Conservation (phyloP, 2,888 invertebrate species). For the Drosophila macrospina region DNA sequence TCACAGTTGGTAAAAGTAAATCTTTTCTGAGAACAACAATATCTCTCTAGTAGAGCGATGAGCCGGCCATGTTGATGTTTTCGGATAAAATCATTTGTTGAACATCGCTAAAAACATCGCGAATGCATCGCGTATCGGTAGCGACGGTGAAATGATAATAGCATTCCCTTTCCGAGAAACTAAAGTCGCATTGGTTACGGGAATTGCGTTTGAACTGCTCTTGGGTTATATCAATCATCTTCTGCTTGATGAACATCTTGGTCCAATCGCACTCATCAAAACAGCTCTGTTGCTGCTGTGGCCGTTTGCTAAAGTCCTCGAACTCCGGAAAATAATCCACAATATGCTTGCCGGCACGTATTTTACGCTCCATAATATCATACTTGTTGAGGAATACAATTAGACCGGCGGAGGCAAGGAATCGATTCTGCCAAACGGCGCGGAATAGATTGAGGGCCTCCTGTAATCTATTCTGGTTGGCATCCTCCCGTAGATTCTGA, state of each 20-base stretch:
- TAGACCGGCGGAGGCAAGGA: constrained; percentile 90
- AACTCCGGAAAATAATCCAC: constrained; percentile 90
- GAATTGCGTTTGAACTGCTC: constrained; percentile 85
- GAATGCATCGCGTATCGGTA: constrained; percentile 91
- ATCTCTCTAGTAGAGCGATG: constrained; percentile 81
- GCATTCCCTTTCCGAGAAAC: constrained; percentile 86
- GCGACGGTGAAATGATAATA: constrained; percentile 92
- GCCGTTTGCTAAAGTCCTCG: constrained; percentile 86
- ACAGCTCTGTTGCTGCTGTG: constrained; percentile 85
- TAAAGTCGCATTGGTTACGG: constrained; percentile 83
- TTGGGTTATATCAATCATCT: constrained; percentile 88
- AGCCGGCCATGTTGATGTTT: constrained; percentile 86
- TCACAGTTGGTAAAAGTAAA: constrained; percentile 55
- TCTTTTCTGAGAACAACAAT: constrained; percentile 29
- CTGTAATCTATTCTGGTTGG: constrained; percentile 89
- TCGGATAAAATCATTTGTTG: constrained; percentile 88
- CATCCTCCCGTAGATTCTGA: constrained; percentile 90
- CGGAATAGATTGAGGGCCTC: constrained; percentile 91
- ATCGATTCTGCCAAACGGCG: constrained; percentile 91
- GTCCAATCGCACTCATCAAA: constrained; percentile 89
- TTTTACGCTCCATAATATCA: constrained; percentile 90
- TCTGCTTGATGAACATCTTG: constrained; percentile 89
- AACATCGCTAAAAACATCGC: constrained; percentile 90
- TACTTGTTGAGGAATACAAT: constrained; percentile 94
- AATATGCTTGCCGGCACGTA: constrained; percentile 88